Conservation (phyloP, 2,113 vertebrate genomes). For the Colaptes auratus region DNA sequence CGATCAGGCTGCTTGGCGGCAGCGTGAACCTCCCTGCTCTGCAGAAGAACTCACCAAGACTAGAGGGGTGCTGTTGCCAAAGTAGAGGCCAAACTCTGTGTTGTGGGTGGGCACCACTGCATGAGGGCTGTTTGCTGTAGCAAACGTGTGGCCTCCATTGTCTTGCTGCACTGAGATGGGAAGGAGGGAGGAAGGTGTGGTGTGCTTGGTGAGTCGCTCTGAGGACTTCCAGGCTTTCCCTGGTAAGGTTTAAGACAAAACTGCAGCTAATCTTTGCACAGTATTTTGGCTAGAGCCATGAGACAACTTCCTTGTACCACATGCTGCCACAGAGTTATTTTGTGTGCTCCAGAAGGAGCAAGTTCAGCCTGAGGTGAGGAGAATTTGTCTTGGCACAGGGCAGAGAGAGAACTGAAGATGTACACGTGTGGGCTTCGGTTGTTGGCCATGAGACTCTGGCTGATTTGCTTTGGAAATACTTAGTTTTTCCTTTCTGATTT, state of each 20-base stretch:
- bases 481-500: neutral
- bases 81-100: neutral
- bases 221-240: neutral
- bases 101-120: neutral
- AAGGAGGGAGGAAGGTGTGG: neutral
- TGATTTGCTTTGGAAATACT: neutral
- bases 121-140: neutral
- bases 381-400: neutral
- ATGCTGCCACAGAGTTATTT: neutral
- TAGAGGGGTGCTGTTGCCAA: neutral
- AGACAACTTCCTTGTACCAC: neutral
- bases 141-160: rapidly evolving
- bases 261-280: neutral
- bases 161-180: neutral
- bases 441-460: neutral
- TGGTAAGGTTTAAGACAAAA: neutral
- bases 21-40: conserved; percentile 50
- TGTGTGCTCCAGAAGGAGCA: rapidly evolving
- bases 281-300: neutral
- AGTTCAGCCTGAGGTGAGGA: neutral
- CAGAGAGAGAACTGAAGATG: neutral
- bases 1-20: conserved; percentile 67
- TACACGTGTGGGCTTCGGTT: neutral
- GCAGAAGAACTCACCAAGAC: conserved; percentile 26
- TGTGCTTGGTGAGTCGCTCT: neutral